Conservation (phyloP, 2,113 vertebrate genomes). For the Suncus etruscus region DNA sequence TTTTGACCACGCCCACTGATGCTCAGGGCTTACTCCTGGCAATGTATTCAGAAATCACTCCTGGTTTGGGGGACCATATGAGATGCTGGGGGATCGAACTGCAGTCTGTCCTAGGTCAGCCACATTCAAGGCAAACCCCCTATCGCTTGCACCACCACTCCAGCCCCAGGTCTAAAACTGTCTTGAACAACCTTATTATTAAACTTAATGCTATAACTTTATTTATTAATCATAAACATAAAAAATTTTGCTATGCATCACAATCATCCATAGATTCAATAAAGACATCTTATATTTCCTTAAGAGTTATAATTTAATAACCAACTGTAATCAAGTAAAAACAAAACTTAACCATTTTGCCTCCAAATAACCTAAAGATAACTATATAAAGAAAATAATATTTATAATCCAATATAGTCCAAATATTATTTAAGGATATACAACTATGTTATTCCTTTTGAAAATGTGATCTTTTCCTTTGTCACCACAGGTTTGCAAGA, state of each 20-base stretch:
- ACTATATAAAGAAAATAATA: constrained; percentile 32
- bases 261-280: constrained; percentile 23
- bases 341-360: constrained; percentile 64
- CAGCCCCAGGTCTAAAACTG: background rate
- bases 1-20: too few relatives aligned
- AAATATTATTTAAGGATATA: constrained; percentile 21
- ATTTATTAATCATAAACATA: constrained; percentile 34
- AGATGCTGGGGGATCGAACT: too few relatives aligned
- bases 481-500: constrained; percentile 41
- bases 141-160: too few relatives aligned
- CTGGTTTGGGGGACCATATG: too few relatives aligned
- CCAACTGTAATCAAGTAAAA: constrained; percentile 50
- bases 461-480: constrained; percentile 38
- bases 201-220: too few relatives aligned
- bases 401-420: constrained; percentile 37
- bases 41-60: too few relatives aligned
- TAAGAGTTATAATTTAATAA: constrained; percentile 55
- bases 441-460: constrained; percentile 26
- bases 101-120: too few relatives aligned
- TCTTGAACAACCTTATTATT: background rate
- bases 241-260: background rate
- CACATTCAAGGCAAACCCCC: too few relatives aligned
- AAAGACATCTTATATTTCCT: constrained; percentile 26
- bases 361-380: constrained; percentile 35
- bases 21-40: too few relatives aligned